These are phyloP conservation scores for Nephrotoma flavescens DNA, from an alignment of 2,888 invertebrate species.

Conservation along the genomic window DNA sequence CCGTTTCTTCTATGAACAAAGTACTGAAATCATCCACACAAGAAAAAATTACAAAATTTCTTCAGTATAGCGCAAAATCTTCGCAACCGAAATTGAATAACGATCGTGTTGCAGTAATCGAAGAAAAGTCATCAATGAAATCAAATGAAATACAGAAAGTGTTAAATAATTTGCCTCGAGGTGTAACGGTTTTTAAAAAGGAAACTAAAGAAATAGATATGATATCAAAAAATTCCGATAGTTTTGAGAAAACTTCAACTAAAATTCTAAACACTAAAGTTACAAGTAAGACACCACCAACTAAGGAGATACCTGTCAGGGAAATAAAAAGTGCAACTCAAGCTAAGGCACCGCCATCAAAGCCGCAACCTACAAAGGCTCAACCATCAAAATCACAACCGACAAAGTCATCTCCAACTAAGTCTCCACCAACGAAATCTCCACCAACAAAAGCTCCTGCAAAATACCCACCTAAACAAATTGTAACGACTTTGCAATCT, in stretches of 20 bases:
- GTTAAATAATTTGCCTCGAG: constrained; percentile 8
- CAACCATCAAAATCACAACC: not conserved
- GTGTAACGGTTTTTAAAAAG: constrained; percentile 11
- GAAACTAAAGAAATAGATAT: constrained; percentile 4
- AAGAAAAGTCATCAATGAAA: not conserved
- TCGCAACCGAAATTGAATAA: constrained; percentile 22
- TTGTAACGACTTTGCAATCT: not conserved
- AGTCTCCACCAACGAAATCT: not conserved
- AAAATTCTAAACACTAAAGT: not conserved
- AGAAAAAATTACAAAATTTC: not conserved
- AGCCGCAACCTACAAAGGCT: not conserved
- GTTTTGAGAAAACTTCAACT: not conserved
- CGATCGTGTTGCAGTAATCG: constrained; percentile 25
- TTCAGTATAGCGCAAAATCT: constrained; percentile 12
- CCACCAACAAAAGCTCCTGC: not conserved
- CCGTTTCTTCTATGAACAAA: not conserved
- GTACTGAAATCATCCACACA: not conserved
- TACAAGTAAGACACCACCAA: not conserved
- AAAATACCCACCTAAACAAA: not conserved
- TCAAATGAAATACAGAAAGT: constrained; percentile 6
- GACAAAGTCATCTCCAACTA: not conserved
- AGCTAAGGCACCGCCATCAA: not conserved
- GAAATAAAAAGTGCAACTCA: not conserved
- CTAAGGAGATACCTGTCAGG: constrained; percentile 3
- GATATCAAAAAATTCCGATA: not conserved